Evolutionary conservation across 1,140 invertebrate genomes (phyloP), one percentile per base, ranked within the genome.

Genomic region (Nephila pilipes): DNA sequence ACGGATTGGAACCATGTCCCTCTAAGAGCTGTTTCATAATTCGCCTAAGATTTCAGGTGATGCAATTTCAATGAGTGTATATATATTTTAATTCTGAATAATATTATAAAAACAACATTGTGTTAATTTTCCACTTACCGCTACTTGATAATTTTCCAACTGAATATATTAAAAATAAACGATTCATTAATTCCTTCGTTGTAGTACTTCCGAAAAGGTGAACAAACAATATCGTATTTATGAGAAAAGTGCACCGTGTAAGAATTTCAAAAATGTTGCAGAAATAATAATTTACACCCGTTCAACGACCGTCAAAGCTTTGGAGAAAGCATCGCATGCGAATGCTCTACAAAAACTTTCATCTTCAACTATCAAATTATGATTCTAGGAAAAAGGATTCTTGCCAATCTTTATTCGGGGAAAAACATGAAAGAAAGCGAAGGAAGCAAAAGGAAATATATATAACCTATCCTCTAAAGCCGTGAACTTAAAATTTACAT

Each of bases 401-500:
- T 58, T 85, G 10, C 18, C 38, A 58, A 60, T 18, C n/a, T 32
- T 85, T 14, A 55, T 85, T 85, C 83, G 32, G 55, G 18, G 55
- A 57, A 85, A 85, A 32, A 75, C 69, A 57, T 85, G n/a, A 57
- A 57, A 58, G 55, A 85, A 85, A 55, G 29, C 46, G 80, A 22
- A 75, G 29, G 29, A 32, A 75, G 69, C 29, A 32, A 75, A 75
- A 36, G 83, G 83, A 85, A 46, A 85, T 36, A 85, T 85, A 83
- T 83, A 55, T 54, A 58, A 57, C 83, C 55, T 85, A 32, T 75
- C 69, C 69, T 75, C 38, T 25, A 32, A 36, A 87, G 60, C 58
- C 85, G 57, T 87, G 85, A 87, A 87, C 85, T 60, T 65, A 32
- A 38, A 69, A 65, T 87, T 87, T 87, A 58, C 85, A 87, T 87